Conservation (phyloP, 1,140 invertebrate species). For the Globodera rostochiensis region DNA sequence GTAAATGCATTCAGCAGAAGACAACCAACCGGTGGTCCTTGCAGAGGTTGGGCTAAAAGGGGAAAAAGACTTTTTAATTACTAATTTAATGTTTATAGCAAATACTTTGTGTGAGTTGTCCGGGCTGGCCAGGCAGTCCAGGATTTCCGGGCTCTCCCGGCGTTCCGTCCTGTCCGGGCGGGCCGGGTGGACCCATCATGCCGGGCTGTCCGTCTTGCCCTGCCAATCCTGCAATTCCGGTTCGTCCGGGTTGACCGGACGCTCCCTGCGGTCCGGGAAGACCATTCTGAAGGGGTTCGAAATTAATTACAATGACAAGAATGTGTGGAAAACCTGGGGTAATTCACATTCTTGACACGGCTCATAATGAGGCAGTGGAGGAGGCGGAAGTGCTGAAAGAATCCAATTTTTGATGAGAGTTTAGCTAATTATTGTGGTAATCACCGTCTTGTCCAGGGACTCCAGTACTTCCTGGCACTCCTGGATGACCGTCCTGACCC, state of each 20-base stretch:
- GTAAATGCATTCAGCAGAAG: background rate
- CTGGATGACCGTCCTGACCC: constrained; percentile 7
- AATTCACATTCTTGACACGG: constrained; percentile 20
- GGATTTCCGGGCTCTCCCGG: constrained; percentile 23
- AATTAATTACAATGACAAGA: background rate
- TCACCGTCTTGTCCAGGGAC: constrained; percentile 20
- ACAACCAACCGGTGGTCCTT: constrained; percentile 35
- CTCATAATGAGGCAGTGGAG: constrained; percentile 7
- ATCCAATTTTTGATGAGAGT: background rate
- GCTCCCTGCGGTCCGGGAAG: constrained; percentile 15
- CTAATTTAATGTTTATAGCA: background rate
- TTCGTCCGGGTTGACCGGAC: constrained; percentile 15
- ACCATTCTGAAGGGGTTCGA: background rate
- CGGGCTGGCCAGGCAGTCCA: constrained; percentile 15
- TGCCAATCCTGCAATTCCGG: constrained; percentile 13
- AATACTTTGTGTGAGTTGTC: constrained; percentile 13
- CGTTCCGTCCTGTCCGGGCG: constrained; percentile 26
- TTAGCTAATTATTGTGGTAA: background rate
- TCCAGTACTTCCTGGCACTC: background rate
- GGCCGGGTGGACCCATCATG: constrained; percentile 23
- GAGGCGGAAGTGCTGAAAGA: constrained; percentile 13
- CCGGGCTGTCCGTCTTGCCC: constrained; percentile 24
- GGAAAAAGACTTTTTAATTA: background rate
- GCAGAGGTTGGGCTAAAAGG: constrained; percentile 31
- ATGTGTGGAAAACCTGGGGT: background rate